Conservation (phyloP, 1,140 invertebrate species). For the Drosophila prosaltans region DNA sequence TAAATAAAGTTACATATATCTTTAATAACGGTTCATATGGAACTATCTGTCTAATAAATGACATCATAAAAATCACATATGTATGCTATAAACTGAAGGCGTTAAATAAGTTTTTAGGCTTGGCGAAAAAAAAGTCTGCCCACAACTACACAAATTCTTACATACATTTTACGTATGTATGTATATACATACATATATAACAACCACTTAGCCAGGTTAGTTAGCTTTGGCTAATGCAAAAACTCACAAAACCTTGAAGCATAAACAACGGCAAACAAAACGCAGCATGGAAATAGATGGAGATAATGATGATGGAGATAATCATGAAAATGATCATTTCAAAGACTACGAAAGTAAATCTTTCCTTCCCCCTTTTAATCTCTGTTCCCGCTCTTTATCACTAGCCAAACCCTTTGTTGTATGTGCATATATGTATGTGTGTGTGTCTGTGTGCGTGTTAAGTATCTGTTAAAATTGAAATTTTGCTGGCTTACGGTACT, state of each 20-base stretch:
- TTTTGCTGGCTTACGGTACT: slow-evolving; percentile 67
- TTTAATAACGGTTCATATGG: slow-evolving; percentile 52
- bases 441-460: slow-evolving; percentile 63
- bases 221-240: slow-evolving; percentile 70
- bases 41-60: slow-evolving; percentile 52
- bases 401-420: background rate
- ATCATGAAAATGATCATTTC: slow-evolving; percentile 27
- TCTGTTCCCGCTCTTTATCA: background rate
- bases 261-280: slow-evolving; percentile 71
- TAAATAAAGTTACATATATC: slow-evolving; percentile 6
- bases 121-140: slow-evolving; percentile 39
- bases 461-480: slow-evolving; percentile 69
- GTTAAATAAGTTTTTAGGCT: slow-evolving; percentile 54
- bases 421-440: slow-evolving; percentile 12
- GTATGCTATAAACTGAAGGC: slow-evolving; percentile 28
- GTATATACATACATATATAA: background rate
- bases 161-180: background rate
- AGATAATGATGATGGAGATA: slow-evolving; percentile 8
- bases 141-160: slow-evolving; percentile 24
- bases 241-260: slow-evolving; percentile 76
- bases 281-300: slow-evolving; percentile 37
- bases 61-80: slow-evolving; percentile 52
- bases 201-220: slow-evolving; percentile 45
- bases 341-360: slow-evolving; percentile 38
- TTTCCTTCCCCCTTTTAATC: background rate